Evolutionary conservation across 2,797 vertebrate species (phyloP).

Genomic region (Rallus crepitans): DNA sequence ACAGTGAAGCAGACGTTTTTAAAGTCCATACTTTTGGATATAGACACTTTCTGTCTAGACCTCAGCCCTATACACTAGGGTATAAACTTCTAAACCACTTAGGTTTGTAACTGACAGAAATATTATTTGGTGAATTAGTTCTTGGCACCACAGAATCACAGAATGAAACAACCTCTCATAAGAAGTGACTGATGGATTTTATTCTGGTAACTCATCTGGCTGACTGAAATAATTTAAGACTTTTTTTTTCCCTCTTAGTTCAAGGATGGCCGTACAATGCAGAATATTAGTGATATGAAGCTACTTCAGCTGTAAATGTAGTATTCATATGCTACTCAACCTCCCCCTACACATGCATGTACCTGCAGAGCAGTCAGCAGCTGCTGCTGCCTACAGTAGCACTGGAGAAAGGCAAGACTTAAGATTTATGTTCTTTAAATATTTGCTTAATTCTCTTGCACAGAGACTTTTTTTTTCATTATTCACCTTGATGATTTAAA

Average conservation of each 20-base stretch:
- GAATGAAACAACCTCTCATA: neutral
- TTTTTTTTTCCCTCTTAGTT: neutral
- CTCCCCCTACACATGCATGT: neutral
- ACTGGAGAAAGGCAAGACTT: neutral
- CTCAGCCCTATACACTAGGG: neutral
- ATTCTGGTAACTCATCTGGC: neutral
- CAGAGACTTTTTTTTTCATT: slow-evolving; percentile 1
- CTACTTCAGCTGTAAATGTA: neutral
- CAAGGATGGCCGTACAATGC: neutral
- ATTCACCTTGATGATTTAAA: slow-evolving; percentile 26
- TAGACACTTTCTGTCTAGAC: neutral
- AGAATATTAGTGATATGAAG: neutral
- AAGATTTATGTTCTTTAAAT: neutral
- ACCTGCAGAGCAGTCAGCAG: neutral
- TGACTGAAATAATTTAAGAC: neutral
- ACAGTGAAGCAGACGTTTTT: neutral
- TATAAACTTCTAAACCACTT: neutral
- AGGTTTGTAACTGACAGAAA: neutral
- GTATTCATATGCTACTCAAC: neutral
- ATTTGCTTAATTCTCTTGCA: slow-evolving; percentile 13
- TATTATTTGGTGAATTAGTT: neutral
- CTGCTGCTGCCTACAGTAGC: neutral
- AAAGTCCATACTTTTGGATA: neutral
- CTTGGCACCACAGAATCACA: neutral
- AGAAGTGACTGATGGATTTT: neutral